phyloP scores from a whole-genome alignment of 1,140 invertebrate species.

The Aradophagus sp. region DNA sequence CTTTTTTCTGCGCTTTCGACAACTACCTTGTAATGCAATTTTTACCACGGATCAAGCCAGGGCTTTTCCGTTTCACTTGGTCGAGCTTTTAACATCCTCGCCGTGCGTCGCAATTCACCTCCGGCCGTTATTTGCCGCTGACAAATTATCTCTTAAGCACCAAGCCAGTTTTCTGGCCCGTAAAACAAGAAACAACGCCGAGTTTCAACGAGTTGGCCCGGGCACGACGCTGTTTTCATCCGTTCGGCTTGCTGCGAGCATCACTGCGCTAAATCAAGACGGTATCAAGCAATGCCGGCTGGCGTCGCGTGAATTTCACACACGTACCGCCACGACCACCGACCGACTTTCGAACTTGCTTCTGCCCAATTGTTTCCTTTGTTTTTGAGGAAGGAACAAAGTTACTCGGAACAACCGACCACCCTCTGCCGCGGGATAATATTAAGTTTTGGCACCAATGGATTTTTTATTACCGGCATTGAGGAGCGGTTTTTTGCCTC shows the following conservation, averaged over 20 bases:
- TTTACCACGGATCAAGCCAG: constrained; percentile 37
- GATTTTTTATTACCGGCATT: constrained; percentile 44
- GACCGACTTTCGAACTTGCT: constrained; percentile 36
- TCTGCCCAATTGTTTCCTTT: constrained; percentile 39
- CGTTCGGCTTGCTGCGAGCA: constrained; percentile 33
- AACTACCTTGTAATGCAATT: constrained; percentile 34
- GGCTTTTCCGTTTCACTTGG: constrained; percentile 39
- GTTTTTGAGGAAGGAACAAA: constrained; percentile 31
- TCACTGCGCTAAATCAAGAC: constrained; percentile 52
- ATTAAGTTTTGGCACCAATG: constrained; percentile 35
- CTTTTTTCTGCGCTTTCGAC: constrained; percentile 9
- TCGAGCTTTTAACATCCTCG: constrained; percentile 51
- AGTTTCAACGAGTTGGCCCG: constrained; percentile 52
- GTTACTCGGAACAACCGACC: constrained; percentile 32
- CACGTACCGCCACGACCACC: constrained; percentile 32
- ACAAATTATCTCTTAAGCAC: constrained; percentile 61
- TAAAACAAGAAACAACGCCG: constrained; percentile 61
- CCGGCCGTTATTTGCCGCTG: constrained; percentile 50
- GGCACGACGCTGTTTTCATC: constrained; percentile 36
- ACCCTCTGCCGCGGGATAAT: too few relatives aligned
- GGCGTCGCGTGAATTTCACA: constrained; percentile 43
- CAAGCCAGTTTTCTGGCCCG: constrained; percentile 57
- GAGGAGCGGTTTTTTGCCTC: too few relatives aligned
- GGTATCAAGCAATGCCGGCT: constrained; percentile 44
- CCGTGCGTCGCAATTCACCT: constrained; percentile 43